A percentile compares a stretch with the other conserved stretches of the same genome.
phyloP scores from a whole-genome alignment of 2,888 invertebrate species.

The Sthenelais limicola region DNA sequence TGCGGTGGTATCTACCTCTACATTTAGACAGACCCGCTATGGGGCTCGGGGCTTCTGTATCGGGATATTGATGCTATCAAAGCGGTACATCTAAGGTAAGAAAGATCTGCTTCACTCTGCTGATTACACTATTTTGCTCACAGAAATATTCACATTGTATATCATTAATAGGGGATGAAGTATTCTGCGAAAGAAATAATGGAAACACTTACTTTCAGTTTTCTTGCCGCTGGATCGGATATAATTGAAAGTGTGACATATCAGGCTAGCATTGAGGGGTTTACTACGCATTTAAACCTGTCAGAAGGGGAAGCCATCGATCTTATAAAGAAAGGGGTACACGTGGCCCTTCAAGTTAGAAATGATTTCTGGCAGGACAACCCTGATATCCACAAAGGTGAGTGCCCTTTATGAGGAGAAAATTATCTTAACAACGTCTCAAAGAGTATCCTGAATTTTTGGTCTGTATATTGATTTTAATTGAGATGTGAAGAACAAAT shows the following conservation, averaged over 20 bases:
- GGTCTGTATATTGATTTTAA: no score
- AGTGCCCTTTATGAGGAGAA: background rate
- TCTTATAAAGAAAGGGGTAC: constrained; percentile 83
- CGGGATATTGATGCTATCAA: constrained; percentile 86
- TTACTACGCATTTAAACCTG: constrained; percentile 82
- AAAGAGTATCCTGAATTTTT: no score
- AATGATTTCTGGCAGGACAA: constrained; percentile 49
- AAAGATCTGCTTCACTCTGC: background rate
- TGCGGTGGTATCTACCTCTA: no score
- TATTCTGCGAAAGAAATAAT: background rate
- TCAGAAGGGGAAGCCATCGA: constrained; percentile 80
- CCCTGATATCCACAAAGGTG: constrained; percentile 40
- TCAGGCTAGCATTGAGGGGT: constrained; percentile 85
- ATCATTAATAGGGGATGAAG: no score
- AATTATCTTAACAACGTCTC: background rate
- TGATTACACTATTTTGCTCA: no score
- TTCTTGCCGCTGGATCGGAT: constrained; percentile 85
- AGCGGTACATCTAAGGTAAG: constrained; percentile 82
- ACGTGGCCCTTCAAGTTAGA: constrained; percentile 82
- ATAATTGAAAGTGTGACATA: constrained; percentile 91
- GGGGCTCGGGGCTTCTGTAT: constrained; percentile 88
- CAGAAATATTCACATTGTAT: no score
- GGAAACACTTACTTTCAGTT: constrained; percentile 58
- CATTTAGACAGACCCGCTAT: constrained; percentile 85
- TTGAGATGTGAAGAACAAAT: no score